phyloP scores from a whole-genome alignment of 1,140 invertebrate species.

The Hyphantria cunea region DNA sequence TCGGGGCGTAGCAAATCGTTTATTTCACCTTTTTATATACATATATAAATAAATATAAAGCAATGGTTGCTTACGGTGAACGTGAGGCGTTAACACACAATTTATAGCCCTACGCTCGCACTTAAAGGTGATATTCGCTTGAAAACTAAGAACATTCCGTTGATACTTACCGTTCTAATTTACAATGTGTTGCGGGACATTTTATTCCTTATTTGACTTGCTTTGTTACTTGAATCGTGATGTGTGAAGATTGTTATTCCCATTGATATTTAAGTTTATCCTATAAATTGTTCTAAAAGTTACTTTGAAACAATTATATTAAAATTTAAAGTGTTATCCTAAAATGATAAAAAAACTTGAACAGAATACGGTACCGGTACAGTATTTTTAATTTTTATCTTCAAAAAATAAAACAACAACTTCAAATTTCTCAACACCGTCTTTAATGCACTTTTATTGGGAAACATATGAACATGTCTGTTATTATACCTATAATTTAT shows the following conservation, averaged over 20 bases:
- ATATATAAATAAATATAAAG: conserved; percentile 14
- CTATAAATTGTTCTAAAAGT: too few species aligned
- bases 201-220: conserved; percentile 27
- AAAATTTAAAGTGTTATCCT: too few species aligned
- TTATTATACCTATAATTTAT: too few species aligned
- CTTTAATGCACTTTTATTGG: too few species aligned
- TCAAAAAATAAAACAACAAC: too few species aligned
- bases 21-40: conserved; percentile 27
- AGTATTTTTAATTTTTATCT: too few species aligned
- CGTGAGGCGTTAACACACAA: conserved; percentile 30
- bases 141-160: conserved; percentile 28
- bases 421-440: too few species aligned
- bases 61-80: conserved; percentile 22
- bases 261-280: neutral
- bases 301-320: too few species aligned
- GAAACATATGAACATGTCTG: too few species aligned
- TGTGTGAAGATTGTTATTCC: conserved; percentile 13
- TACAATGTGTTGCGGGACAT: conserved; percentile 17
- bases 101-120: conserved; percentile 25
- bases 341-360: too few species aligned
- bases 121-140: conserved; percentile 29
- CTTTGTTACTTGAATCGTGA: conserved; percentile 10
- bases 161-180: conserved; percentile 29
- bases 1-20: conserved; percentile 30
- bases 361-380: too few species aligned